Evolutionary conservation across 2,797 vertebrate genomes (phyloP).

Genomic region (Emydoidea blandingii): DNA sequence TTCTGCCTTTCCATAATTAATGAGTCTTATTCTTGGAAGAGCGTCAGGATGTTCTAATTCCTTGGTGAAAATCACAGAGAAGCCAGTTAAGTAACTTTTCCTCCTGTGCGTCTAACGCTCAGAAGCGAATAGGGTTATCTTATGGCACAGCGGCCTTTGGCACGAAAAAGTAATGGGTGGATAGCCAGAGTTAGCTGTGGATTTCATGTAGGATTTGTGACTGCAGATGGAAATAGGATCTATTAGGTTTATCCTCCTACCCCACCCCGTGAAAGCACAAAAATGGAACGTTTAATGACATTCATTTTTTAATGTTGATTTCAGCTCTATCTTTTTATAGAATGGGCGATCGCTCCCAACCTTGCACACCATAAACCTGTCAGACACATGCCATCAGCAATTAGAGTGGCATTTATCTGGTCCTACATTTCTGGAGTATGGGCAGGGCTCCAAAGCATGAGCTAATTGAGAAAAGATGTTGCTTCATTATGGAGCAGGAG

Average conservation of each 20-base stretch:
- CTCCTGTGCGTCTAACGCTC: fast-evolving
- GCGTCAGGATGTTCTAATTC: fast-evolving
- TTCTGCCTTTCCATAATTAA: not conserved
- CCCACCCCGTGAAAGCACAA: fast-evolving
- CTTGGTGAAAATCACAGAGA: not conserved
- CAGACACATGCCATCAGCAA: not conserved
- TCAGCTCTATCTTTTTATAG: not conserved
- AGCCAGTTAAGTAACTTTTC: not conserved
- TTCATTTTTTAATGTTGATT: not conserved
- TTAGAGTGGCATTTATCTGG: conserved; percentile 35
- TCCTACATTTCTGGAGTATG: not conserved
- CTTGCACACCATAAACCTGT: not conserved
- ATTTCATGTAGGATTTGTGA: not conserved
- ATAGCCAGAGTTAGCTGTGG: too few species aligned
- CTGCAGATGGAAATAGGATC: not conserved
- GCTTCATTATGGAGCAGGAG: not conserved
- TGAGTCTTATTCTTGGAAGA: not conserved
- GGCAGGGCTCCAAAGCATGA: not conserved
- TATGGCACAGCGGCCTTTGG: not conserved
- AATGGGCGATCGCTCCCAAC: not conserved
- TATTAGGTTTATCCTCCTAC: not conserved
- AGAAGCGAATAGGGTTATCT: not conserved
- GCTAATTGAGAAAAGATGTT: conserved; percentile 25
- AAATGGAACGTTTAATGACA: fast-evolving
- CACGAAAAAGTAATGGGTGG: not conserved